Conservation (phyloP, 2,797 vertebrate species). For the Mustela erminea region DNA sequence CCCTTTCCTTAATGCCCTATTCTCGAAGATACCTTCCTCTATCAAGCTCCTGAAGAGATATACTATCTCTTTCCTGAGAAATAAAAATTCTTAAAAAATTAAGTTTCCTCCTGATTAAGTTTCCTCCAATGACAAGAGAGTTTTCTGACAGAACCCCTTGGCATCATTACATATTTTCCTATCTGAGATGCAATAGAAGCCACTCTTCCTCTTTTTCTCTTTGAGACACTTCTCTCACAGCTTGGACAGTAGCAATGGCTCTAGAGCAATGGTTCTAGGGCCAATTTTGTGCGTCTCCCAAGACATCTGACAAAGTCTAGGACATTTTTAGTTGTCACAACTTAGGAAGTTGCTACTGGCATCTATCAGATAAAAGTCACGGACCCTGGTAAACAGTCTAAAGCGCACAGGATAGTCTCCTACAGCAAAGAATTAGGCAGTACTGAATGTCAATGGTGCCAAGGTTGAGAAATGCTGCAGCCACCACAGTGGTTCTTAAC, state of each 20-base stretch:
- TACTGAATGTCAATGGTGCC: background rate
- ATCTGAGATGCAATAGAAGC: background rate
- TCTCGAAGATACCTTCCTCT: background rate
- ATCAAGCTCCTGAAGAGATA: background rate
- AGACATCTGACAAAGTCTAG: background rate
- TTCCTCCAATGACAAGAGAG: background rate
- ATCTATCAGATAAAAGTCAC: background rate
- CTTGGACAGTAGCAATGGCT: background rate
- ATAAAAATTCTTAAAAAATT: background rate
- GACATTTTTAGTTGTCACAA: background rate
- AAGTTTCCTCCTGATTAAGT: background rate
- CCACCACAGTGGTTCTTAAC: background rate
- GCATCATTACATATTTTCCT: background rate
- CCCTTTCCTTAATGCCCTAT: slow-evolving; percentile 38
- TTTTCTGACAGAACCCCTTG: slow-evolving; percentile 19
- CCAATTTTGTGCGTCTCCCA: background rate
- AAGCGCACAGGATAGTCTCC: background rate
- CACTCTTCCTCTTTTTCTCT: background rate
- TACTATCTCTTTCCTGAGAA: background rate
- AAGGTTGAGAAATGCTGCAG: background rate
- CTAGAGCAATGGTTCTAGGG: background rate
- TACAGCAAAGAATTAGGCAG: background rate
- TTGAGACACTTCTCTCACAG: background rate
- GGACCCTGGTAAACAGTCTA: background rate
- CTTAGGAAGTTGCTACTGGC: background rate